Percentiles rank a stretch among this genome's conserved stretches.
Conservation (phyloP, 2,797 vertebrate genomes). For the Gymnoscopelus braueri region DNA sequence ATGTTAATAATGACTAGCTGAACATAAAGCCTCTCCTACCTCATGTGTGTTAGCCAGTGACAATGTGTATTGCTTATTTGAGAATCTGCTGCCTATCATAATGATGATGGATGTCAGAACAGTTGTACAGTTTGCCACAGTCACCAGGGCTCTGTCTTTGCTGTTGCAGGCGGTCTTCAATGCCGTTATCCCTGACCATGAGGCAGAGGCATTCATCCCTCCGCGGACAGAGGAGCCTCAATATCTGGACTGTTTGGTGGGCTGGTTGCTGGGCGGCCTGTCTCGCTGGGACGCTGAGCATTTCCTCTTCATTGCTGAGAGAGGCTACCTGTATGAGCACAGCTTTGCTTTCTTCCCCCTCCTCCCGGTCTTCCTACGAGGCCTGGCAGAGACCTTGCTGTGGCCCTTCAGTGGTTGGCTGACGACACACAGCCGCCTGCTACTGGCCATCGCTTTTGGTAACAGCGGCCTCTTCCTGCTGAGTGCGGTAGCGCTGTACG, state of each 20-base stretch:
- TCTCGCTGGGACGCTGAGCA: conserved; percentile 95
- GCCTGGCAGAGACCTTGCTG: conserved; percentile 72
- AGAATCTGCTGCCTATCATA: conserved; percentile 5
- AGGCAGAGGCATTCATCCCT: conserved; percentile 91
- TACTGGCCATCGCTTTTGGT: conserved; percentile 83
- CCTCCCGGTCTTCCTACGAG: conserved; percentile 84
- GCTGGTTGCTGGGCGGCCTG: conserved; percentile 89
- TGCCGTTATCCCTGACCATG: conserved; percentile 90
- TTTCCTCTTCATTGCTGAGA: conserved; percentile 94
- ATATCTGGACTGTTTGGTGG: conserved; percentile 78
- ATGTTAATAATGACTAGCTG: too few relatives aligned
- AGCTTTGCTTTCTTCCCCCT: conserved; percentile 96
- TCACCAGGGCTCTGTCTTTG: conserved; percentile 86
- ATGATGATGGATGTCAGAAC: conserved; percentile 77
- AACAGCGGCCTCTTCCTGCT: conserved; percentile 84
- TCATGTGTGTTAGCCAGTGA: too few relatives aligned
- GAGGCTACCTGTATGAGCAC: conserved; percentile 94
- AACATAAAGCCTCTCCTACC: too few relatives aligned
- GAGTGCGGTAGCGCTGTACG: conserved; percentile 83
- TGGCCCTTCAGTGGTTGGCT: conserved; percentile 82
- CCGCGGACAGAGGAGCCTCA: conserved; percentile 78
- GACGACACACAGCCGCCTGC: conserved; percentile 83
- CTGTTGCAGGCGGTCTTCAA: conserved; percentile 92
- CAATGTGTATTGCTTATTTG: too few relatives aligned
- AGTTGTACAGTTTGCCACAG: conserved; percentile 84